Percentiles rank a stretch among this genome's conserved stretches.
phyloP scores from a whole-genome alignment of 1,140 invertebrate genomes.

The Aporrectodea caliginosa region DNA sequence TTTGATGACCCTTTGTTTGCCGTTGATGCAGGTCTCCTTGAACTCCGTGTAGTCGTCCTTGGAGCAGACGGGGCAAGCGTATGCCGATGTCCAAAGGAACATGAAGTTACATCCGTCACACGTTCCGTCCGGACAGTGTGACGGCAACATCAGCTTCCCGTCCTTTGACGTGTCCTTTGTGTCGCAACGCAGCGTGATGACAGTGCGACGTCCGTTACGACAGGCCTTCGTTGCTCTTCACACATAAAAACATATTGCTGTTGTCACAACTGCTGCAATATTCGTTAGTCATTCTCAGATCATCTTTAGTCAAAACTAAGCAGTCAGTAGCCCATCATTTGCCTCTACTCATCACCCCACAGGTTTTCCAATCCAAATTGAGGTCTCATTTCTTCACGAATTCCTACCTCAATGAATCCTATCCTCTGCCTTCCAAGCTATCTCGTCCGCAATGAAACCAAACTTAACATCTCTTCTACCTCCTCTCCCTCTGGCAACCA shows the following conservation, averaged over 20 bases:
- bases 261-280: too few species aligned
- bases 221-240: conserved; percentile 59
- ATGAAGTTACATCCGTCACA: conserved; percentile 66
- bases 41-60: conserved; percentile 56
- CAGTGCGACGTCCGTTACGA: conserved; percentile 59
- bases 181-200: conserved; percentile 57
- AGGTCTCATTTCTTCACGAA: too few species aligned
- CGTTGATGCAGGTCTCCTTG: conserved; percentile 61
- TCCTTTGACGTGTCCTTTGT: conserved; percentile 47
- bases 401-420: too few species aligned
- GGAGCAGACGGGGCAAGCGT: conserved; percentile 61
- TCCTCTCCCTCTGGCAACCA: too few species aligned
- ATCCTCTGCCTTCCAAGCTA: too few species aligned
- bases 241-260: conserved; percentile 19
- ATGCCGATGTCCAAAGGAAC: conserved; percentile 59
- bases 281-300: too few species aligned
- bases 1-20: conserved; percentile 58
- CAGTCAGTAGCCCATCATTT: too few species aligned
- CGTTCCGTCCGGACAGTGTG: conserved; percentile 63
- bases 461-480: too few species aligned
- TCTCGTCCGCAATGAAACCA: too few species aligned
- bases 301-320: conserved; percentile 1
- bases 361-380: too few species aligned
- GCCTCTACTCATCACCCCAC: too few species aligned
- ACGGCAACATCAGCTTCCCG: conserved; percentile 56